phyloP scores from a whole-genome alignment of 1,140 invertebrate species.

The Brachionus rubens region DNA sequence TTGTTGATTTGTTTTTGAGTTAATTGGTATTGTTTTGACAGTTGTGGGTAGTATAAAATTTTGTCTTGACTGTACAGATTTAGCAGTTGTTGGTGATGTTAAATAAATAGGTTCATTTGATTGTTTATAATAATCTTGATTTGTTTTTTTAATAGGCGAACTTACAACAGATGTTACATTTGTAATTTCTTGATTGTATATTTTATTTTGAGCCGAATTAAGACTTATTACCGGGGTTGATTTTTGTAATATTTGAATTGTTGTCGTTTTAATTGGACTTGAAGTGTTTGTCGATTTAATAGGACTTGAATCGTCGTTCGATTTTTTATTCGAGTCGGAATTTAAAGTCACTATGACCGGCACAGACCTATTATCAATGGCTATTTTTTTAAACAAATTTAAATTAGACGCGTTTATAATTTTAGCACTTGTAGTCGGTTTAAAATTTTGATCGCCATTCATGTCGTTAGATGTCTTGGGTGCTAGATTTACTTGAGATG shows the following conservation, averaged over 20 bases:
- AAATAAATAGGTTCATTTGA: not conserved
- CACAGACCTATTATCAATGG: slow-evolving; percentile 17
- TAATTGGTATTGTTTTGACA: no score
- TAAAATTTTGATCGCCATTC: not conserved
- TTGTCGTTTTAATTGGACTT: slow-evolving; percentile 6
- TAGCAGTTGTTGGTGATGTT: not conserved
- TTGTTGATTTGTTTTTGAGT: no score
- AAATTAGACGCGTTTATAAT: slow-evolving; percentile 24
- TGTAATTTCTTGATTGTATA: not conserved
- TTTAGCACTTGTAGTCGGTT: slow-evolving; percentile 25
- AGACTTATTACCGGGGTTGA: slow-evolving; percentile 10
- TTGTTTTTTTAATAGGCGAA: not conserved
- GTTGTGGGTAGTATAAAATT: no score
- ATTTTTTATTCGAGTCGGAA: not conserved
- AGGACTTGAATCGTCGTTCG: not conserved
- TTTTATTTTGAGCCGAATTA: slow-evolving; percentile 11
- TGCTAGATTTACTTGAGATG: not conserved
- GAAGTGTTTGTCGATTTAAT: not conserved
- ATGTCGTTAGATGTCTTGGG: not conserved
- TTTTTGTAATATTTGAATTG: slow-evolving; percentile 22
- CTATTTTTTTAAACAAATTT: slow-evolving; percentile 32
- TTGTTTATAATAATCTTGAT: not conserved
- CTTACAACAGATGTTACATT: not conserved
- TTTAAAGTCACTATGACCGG: slow-evolving; percentile 6
- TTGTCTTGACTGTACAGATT: no score